Conservation (phyloP, 2,797 vertebrate species). For the Alfaro cultratus region DNA sequence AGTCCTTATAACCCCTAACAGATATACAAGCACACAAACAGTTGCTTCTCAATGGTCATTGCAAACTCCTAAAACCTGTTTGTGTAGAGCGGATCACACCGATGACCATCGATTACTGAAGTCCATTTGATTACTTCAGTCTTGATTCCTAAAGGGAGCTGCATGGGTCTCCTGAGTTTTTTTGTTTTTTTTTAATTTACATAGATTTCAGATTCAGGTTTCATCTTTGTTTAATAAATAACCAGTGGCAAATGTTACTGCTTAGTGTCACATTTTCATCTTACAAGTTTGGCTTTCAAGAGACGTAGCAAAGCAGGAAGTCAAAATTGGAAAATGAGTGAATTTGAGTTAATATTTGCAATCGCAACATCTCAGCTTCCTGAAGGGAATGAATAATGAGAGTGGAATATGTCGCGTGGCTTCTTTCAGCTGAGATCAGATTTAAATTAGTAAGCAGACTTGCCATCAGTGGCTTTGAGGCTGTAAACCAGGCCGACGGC, state of each 20-base stretch:
- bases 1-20: background rate
- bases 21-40: background rate
- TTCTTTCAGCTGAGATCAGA: background rate
- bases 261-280: no score
- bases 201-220: background rate
- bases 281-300: no score
- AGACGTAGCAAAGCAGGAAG: no score
- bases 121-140: background rate
- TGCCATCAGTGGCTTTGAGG: constrained; percentile 96
- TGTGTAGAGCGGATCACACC: no score
- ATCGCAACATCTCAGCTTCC: no score
- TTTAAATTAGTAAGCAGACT: constrained; percentile 46
- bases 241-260: no score
- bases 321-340: no score
- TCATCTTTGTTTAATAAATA: background rate
- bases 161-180: background rate
- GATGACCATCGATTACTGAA: background rate
- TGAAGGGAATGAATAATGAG: background rate
- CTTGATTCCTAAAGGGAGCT: background rate
- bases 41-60: background rate
- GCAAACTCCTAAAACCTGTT: no score
- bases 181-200: background rate
- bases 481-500: constrained; percentile 94
- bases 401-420: background rate
- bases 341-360: no score